A percentile compares a stretch with the other conserved stretches of the same genome.
Conservation (phyloP, 2,797 vertebrate species). For the Chrosomus eos region DNA sequence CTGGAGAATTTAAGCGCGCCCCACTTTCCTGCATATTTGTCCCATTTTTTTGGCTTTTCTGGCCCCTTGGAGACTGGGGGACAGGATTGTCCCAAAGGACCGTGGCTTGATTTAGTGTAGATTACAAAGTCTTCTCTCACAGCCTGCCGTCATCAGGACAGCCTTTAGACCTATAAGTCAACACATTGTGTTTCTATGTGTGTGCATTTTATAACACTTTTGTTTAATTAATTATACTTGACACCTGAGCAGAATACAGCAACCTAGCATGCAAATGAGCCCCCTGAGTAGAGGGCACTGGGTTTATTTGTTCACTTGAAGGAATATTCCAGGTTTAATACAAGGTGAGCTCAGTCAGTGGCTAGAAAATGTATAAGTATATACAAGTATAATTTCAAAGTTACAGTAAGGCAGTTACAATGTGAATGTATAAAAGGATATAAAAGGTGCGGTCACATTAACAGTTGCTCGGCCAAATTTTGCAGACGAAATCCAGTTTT, state of each 20-base stretch:
- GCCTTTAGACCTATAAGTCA: neutral
- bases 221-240: neutral
- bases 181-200: neutral
- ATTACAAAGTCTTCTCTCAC: neutral
- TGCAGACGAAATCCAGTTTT: neutral
- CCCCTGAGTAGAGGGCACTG: neutral
- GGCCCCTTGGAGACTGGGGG: slow-evolving; percentile 13
- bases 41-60: slow-evolving; percentile 44
- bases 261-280: slow-evolving; percentile 1
- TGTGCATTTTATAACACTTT: slow-evolving; percentile 5
- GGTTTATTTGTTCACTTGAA: neutral
- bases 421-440: neutral
- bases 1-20: slow-evolving; percentile 56
- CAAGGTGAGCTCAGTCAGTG: neutral
- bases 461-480: neutral
- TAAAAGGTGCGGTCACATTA: neutral
- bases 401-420: neutral
- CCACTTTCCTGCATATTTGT: slow-evolving; percentile 62
- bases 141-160: neutral
- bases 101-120: slow-evolving; percentile 47
- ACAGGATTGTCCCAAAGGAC: slow-evolving; percentile 23
- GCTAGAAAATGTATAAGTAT: neutral
- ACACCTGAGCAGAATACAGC: neutral
- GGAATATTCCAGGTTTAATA: neutral
- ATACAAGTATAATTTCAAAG: neutral